Base-by-base conservation (phyloP, 2,797 vertebrate species). In the Taeniopygia guttata region DNA sequence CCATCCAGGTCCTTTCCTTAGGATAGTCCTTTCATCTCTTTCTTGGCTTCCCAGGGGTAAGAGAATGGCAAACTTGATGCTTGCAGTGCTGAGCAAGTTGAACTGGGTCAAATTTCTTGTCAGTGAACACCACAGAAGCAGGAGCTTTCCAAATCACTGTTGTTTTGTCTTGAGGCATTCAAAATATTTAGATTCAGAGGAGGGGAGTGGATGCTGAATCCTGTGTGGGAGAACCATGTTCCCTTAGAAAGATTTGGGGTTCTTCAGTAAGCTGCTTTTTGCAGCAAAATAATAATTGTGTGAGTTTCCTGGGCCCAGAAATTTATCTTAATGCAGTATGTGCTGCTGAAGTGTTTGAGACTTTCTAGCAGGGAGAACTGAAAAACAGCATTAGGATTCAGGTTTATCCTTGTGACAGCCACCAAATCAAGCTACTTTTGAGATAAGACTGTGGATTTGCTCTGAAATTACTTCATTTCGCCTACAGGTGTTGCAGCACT, bases 361-460 rank as follows among this genome's bases (percentile, higher is more conserved):
- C 46, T 75, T 55, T 85, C 42, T 66, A 70, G 29, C 51, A 79
- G 70, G 64, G 22, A 59, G 15, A 90, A 68, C 43, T 58, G 36
- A 77, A 83, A 84, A 90, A 43, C 18, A 83, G 38, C 22, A 46
- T 86, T 88, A 89, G 82, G 46, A 90, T 91, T 84, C 43, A 59
- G 58, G 66, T 63, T 87, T 72, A 68, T 55, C 27, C 69, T 78
- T 93, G 13, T 72, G 69, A 84, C 76, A 89, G 76, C 32, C 58
- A 93, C 46, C 76, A 64, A 81, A 34, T 68, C 54, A 81, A 78
- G 59, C 73, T 56, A 13, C 38, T 81, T 94, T 59, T 43, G 69
- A 78, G 89, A 86, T 94, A 93, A 96, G 79, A 19, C 76, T 73
- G 17, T 69, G 73, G 54, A 56, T 90, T 83, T 78, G n/a, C 73